These are phyloP conservation scores for Archips crataeganus DNA, from an alignment of 2,888 invertebrate species.

Conservation along the genomic window DNA sequence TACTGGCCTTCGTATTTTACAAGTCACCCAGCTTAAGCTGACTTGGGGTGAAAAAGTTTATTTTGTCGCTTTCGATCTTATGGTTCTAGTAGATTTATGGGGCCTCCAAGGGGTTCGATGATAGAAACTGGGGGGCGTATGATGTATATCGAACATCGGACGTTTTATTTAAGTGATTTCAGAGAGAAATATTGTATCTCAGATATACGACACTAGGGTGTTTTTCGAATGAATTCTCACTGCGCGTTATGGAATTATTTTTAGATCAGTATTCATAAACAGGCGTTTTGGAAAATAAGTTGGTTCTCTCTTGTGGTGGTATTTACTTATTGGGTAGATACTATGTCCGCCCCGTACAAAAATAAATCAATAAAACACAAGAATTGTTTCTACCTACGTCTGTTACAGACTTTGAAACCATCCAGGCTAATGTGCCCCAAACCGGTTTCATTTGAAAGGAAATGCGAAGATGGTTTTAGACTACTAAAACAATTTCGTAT, in stretches of 20 bases:
- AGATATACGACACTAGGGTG: slow-evolving; percentile 18
- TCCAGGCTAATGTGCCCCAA: too few relatives aligned
- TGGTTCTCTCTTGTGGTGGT: neutral
- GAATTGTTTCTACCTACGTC: too few relatives aligned
- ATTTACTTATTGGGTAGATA: too few relatives aligned
- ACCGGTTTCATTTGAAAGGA: too few relatives aligned
- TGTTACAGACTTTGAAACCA: too few relatives aligned
- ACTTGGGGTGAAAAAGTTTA: neutral
- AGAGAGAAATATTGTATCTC: slow-evolving; percentile 28
- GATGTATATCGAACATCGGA: slow-evolving; percentile 35
- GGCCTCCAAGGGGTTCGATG: slow-evolving; percentile 22
- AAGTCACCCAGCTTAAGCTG: slow-evolving; percentile 10
- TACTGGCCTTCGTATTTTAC: slow-evolving; percentile 25
- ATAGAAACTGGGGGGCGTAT: slow-evolving; percentile 32
- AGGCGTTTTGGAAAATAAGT: neutral
- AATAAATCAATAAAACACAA: too few relatives aligned
- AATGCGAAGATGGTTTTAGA: too few relatives aligned
- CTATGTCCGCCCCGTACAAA: too few relatives aligned
- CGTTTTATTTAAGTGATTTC: slow-evolving; percentile 36
- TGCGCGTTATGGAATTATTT: neutral
- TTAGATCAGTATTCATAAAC: neutral
- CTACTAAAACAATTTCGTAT: too few relatives aligned
- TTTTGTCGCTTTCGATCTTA: slow-evolving; percentile 18
- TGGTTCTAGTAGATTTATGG: slow-evolving; percentile 20
- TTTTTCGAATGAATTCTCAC: slow-evolving; percentile 11